Base-by-base conservation (phyloP, 2,113 vertebrate genomes). In the Prolemur simus region DNA sequence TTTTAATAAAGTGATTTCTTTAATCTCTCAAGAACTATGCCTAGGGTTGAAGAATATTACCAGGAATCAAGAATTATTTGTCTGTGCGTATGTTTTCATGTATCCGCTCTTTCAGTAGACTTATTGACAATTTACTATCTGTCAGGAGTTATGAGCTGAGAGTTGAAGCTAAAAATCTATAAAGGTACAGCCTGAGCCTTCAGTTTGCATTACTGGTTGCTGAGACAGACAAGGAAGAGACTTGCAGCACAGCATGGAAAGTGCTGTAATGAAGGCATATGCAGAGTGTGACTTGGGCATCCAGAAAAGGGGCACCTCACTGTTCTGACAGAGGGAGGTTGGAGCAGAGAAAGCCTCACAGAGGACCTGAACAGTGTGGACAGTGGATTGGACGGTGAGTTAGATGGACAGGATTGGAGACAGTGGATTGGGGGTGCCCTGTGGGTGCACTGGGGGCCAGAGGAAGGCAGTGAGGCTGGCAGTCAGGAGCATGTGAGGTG, bases 1-100 rank as follows among this genome's bases (percentile, higher is more conserved):
- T 73, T 84, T 73, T 73, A 78, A 27, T 93, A 74, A 64, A 56
- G 8, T 13, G 71, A 6, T 39, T 89, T 54, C 14, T 89, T 37
- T 95, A 56, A 20, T 71, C 32, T 94, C 39, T 64, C 1, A 89
- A 25, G 82, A 93, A 39, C 64, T 87, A 4, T 81, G 18, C 27
- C 37, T 80, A n/a, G 32, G 71, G 77, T 58, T 78, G 87, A 97
- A 96, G 39, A 94, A 27, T 56, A 85, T 80, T 39, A 87, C 37
- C 32, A 68, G 45, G 32, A 85, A 85, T 84, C 4, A 81, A 90
- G 23, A 87, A 76, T 69, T 84, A 37, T 29, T 74, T 69, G 14
- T 95, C n/a, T 81, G n/a, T 95, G 5, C 91, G 2, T 92, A 29
- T 89, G 12, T 92, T 89, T 92, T 76, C 17, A 25, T 69, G 21